Base-by-base conservation (phyloP, 2,797 vertebrate species). In the Hyperoplus lanceolatus region DNA sequence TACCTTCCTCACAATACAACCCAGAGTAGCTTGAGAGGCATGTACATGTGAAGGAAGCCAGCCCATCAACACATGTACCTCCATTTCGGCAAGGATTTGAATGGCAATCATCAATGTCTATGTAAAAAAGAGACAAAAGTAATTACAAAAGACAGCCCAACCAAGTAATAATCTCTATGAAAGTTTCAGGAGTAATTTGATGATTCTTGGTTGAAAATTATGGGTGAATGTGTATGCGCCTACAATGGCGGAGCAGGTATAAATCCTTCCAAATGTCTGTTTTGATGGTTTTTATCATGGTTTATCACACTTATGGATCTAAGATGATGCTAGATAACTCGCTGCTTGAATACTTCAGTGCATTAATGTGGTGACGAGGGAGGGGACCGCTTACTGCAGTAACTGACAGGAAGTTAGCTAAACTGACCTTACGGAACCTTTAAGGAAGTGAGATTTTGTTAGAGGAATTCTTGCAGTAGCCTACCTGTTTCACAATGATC, bases 101-200 rank as follows among this genome's bases (percentile, higher is more conserved):
- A 54, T 99, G 97, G 86, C 98, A 99, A 85, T 99, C 98, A 81
- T 99, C 98, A 13, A 96, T 93, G 86, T 99, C 98, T 99, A 87
- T 56, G 89, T 56, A 49, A 76, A 18, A 85, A 67, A 83, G 1
- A 80, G 10, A 82, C 1, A 62, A 8, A 60, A 61, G 70, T 1
- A 78, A 21, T 46, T 39, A 77, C 0, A 83, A 43, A 63, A 62
- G 7, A 43, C 1, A 5, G 4, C n/a, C 5, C 49, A 56, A 59
- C 73, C 1, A 64, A 60, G 1, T 29, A 5, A 0, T 5, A 50
- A 15, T 56, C 38, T 2, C 10, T 36, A 13, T 50, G 12, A 45
- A 56, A 43, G 1, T 46, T 10, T 58, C 36, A 43, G 2, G 13
- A 65, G n/a, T 10, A 1, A 61, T 53, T 54, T 43, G 13, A 36